Evolutionary conservation across 92 coral and sea anemone genomes (phyloP), one percentile per base, ranked within the genome.

Genomic region (Chrysogorgia sp.): DNA sequence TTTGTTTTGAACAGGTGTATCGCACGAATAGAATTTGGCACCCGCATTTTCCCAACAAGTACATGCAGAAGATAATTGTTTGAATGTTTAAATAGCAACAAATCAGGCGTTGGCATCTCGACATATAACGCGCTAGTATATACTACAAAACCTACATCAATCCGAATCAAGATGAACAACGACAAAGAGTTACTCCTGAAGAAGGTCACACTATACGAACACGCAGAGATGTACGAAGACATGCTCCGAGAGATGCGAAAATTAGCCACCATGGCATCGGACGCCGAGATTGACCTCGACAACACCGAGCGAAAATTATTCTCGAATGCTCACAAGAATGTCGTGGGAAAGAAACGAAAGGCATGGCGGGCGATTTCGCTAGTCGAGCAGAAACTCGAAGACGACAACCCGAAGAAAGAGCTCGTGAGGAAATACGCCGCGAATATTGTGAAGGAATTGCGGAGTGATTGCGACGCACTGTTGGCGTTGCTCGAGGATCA

Each of bases 251-350:
- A 52, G 13, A 72, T 72, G 79, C 59, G 59, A 69, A 72, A 53
- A 35, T 8, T 23, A 3, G 34, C 23, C 34, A 31, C 63, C 6
- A 34, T 68, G 13, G 52, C 34, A 33, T 58, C 20, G 14, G 65
- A 53, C 40, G 37, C 48, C 23, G 79, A 72, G 14, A 3, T 20
- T 12, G 75, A 68, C 14, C 50, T 32, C 8, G 65, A 29, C 7
- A 34, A 72, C 1, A 23, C 47, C 12, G 65, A 53, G 20, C 79
- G 58, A 55, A 72, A 56, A 22, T 48, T 72, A 65, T 20, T 72
- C 20, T 72, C 79, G 10, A 72, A 72, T 40, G 79, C 79, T 5
- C 55, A 72, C 59, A 72, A 72, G 33, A 30, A 34, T 34, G 64
- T 72, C 29, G 50, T 72, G 0, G 49, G 79, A 10, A 72, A 72